Conservation (phyloP, 23 tunicate species). For the Trididemnum nubilum region DNA sequence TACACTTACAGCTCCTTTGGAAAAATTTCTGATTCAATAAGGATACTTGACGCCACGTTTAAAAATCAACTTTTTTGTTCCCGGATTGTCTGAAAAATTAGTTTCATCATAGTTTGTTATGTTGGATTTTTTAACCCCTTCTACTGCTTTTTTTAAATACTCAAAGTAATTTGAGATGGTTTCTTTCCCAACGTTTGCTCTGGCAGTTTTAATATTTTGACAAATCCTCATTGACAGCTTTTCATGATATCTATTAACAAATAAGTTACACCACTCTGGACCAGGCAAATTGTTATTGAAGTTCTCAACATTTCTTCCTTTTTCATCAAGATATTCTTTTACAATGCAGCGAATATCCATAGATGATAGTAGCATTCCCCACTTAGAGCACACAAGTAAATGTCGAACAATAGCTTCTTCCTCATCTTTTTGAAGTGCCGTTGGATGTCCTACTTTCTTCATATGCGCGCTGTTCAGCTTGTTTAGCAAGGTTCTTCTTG, state of each 20-base stretch:
- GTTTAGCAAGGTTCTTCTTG: not conserved
- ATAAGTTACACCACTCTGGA: not conserved
- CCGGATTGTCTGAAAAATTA: not conserved
- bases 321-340: no score
- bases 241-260: not conserved
- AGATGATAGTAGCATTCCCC: no score
- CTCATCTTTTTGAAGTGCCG: not conserved
- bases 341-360: no score
- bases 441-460: not conserved
- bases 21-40: not conserved
- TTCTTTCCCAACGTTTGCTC: not conserved
- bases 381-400: not conserved
- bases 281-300: no score
- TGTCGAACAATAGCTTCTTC: not conserved
- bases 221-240: not conserved
- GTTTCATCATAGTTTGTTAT: conserved; percentile 10
- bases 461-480: not conserved
- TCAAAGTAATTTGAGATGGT: not conserved
- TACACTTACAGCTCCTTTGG: not conserved
- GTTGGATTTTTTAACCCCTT: not conserved
- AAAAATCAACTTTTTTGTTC: conserved; percentile 1
- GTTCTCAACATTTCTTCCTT: no score
- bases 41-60: conserved; percentile 18
- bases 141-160: not conserved
- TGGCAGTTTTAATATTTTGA: not conserved